Evolutionary conservation across 2,113 vertebrate species (phyloP).

Genomic region (Tetrao urogallus): DNA sequence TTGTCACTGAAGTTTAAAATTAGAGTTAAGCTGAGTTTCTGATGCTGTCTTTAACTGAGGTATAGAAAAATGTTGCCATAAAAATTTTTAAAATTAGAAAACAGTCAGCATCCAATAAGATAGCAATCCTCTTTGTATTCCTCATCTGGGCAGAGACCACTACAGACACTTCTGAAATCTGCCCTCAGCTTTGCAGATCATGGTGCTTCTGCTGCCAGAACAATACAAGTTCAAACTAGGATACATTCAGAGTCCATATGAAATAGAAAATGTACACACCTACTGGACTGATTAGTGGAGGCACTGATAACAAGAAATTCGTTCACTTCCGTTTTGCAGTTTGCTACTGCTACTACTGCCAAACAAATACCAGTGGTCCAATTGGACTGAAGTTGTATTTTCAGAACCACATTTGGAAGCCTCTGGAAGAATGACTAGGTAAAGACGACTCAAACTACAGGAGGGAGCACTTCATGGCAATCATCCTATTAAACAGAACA

Average conservation of each 20-base stretch:
- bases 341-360: background rate
- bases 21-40: background rate
- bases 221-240: background rate
- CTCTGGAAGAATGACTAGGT: background rate
- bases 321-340: background rate
- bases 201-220: background rate
- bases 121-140: background rate
- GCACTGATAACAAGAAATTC: background rate
- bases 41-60: background rate
- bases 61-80: background rate
- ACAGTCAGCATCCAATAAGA: background rate
- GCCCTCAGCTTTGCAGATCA: background rate
- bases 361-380: background rate
- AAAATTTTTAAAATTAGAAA: background rate
- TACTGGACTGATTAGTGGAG: background rate
- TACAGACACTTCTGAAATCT: background rate
- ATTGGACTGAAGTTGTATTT: background rate
- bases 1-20: background rate
- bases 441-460: constrained; percentile 10
- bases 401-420: background rate
- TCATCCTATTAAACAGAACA: background rate
- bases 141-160: background rate
- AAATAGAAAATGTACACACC: background rate
- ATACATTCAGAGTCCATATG: background rate
- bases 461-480: background rate